Conservation (phyloP, 2,797 vertebrate genomes). For the Micromesistius poutassou region DNA sequence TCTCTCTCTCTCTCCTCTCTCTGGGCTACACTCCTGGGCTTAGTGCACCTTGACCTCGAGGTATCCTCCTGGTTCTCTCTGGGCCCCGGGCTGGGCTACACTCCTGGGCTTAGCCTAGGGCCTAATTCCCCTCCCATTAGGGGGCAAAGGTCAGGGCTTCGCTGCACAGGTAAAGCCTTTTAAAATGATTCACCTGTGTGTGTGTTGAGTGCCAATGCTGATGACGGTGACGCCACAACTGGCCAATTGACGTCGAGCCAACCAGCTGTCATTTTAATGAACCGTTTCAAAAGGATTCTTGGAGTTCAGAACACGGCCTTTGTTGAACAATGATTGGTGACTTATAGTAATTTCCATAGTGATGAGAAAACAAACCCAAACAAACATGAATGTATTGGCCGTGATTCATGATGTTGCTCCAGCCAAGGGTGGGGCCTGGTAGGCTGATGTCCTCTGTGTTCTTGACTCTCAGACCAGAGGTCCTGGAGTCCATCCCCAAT, state of each 20-base stretch:
- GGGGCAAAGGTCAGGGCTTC: too few relatives aligned
- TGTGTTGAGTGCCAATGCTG: not conserved
- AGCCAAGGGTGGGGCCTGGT: not conserved
- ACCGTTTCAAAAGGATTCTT: too few relatives aligned
- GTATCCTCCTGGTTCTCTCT: constrained; percentile 54
- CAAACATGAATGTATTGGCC: not conserved
- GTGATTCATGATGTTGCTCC: not conserved
- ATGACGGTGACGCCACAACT: not conserved
- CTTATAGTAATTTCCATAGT: not conserved
- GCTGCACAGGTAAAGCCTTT: too few relatives aligned
- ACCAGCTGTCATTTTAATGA: too few relatives aligned
- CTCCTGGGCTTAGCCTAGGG: too few relatives aligned
- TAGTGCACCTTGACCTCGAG: constrained; percentile 97
- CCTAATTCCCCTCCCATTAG: too few relatives aligned
- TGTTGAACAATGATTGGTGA: not conserved
- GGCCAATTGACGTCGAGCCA: too few relatives aligned
- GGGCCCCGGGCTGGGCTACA: too few relatives aligned
- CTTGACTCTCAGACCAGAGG: not conserved
- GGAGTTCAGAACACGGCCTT: not conserved
- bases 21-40: too few relatives aligned
- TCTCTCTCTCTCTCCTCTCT: too few relatives aligned
- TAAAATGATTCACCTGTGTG: not conserved
- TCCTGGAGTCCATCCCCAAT: not conserved
- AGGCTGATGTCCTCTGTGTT: not conserved
- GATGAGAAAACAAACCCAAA: not conserved